Conservation (phyloP, 1,140 invertebrate genomes). For the Tetragonula clypearis region DNA sequence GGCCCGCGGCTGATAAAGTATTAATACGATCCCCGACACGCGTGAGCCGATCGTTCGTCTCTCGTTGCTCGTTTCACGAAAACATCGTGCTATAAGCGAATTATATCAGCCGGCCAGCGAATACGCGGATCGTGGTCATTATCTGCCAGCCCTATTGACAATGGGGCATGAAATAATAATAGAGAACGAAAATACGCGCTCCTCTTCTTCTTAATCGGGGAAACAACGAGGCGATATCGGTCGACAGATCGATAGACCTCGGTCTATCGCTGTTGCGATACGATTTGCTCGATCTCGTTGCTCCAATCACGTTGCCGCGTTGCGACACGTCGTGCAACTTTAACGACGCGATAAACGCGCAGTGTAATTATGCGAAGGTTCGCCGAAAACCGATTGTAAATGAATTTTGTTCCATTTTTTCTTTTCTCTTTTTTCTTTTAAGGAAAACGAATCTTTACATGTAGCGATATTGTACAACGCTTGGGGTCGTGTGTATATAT, state of each 20-base stretch:
- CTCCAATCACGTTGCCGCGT: background rate
- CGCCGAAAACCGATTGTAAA: no score
- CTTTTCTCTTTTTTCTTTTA: background rate
- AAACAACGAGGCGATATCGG: constrained; percentile 44
- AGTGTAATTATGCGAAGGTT: background rate
- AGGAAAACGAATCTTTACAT: no score
- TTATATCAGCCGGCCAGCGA: constrained; percentile 26
- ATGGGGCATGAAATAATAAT: constrained; percentile 24
- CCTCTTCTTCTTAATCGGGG: constrained; percentile 19
- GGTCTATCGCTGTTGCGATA: background rate
- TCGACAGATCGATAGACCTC: background rate
- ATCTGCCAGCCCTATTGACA: constrained; percentile 54
- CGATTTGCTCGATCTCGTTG: background rate
- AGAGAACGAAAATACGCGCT: constrained; percentile 32
- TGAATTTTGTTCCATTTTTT: background rate
- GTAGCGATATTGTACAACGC: no score
- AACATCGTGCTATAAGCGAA: constrained; percentile 13
- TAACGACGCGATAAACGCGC: background rate
- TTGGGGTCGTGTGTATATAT: no score
- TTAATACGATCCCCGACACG: constrained; percentile 34
- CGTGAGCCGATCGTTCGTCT: constrained; percentile 14
- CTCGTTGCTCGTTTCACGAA: constrained; percentile 28
- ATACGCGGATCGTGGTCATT: constrained; percentile 6
- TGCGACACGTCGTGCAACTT: background rate
- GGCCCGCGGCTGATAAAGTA: constrained; percentile 47